Percentiles rank a stretch among this genome's conserved stretches.
phyloP scores from a whole-genome alignment of 2,888 invertebrate species.

The Punctoribates punctum region DNA sequence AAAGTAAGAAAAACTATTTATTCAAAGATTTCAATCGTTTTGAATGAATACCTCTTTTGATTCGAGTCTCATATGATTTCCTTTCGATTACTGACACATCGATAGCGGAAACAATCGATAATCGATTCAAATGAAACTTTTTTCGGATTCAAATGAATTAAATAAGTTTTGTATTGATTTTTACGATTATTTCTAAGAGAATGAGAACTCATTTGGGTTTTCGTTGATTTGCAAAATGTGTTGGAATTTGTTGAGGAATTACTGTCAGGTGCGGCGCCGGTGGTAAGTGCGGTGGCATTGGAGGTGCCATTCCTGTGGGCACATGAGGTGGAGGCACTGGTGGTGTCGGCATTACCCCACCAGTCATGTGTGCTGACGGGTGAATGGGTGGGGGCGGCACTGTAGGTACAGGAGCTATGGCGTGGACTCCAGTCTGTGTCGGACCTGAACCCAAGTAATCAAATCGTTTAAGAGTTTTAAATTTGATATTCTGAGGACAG shows the following conservation, averaged over 20 bases:
- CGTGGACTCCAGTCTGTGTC: slow-evolving; percentile 24
- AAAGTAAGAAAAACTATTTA: no score
- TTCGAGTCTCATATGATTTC: background rate
- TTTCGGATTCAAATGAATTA: background rate
- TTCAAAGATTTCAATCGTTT: no score
- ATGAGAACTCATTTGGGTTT: slow-evolving; percentile 1
- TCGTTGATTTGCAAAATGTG: slow-evolving; percentile 28
- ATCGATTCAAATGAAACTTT: background rate
- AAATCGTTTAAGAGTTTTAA: background rate
- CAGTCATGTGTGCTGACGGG: slow-evolving; percentile 41
- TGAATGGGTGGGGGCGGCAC: slow-evolving; percentile 37
- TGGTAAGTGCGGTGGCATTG: slow-evolving; percentile 4
- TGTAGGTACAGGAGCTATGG: slow-evolving; percentile 33
- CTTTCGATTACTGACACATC: background rate
- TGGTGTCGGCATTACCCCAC: background rate
- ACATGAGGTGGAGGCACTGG: slow-evolving; percentile 34
- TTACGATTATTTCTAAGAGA: background rate
- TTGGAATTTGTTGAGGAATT: background rate
- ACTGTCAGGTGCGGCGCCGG: slow-evolving; percentile 14
- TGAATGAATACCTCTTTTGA: no score
- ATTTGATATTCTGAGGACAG: background rate
- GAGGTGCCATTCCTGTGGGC: background rate
- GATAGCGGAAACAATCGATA: background rate
- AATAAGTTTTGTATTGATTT: no score
- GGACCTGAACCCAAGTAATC: slow-evolving; percentile 11